phyloP scores from a whole-genome alignment of 2,888 invertebrate genomes.

The Brachylomia viminalis region DNA sequence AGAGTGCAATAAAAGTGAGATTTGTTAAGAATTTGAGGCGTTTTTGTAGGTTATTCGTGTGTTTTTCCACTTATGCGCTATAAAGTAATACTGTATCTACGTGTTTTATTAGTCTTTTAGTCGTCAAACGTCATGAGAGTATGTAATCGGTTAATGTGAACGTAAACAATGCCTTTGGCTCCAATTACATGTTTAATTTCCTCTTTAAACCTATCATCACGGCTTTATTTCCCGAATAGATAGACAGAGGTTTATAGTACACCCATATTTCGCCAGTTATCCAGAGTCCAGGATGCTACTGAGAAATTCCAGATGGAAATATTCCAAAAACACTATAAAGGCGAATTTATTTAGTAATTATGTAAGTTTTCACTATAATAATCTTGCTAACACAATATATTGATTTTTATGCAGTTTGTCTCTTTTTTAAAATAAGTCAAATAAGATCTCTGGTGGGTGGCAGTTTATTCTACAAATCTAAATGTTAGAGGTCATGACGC shows the following conservation, averaged over 20 bases:
- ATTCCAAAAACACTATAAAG: not conserved
- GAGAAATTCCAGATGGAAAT: not conserved
- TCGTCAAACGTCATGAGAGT: not conserved
- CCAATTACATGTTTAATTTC: not conserved
- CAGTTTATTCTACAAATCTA: not conserved
- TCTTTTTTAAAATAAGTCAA: not conserved
- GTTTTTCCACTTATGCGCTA: not conserved
- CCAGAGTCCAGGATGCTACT: not conserved
- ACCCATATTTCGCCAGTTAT: not conserved
- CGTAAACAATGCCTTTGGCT: not conserved
- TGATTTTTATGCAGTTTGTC: not conserved
- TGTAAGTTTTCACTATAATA: too few species aligned
- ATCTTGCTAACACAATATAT: not conserved
- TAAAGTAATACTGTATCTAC: not conserved
- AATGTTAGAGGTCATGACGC: not conserved
- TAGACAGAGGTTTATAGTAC: not conserved
- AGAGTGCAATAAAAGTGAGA: conserved; percentile 13
- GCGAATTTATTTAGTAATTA: not conserved
- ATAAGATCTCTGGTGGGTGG: not conserved
- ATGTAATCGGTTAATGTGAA: conserved; percentile 1
- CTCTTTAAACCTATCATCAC: not conserved
- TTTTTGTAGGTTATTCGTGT: conserved; percentile 28
- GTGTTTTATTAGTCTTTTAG: not conserved
- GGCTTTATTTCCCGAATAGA: not conserved
- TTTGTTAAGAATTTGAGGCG: conserved; percentile 1